Base-by-base conservation (phyloP, 2,888 invertebrate genomes). In the Euproctis similis region DNA sequence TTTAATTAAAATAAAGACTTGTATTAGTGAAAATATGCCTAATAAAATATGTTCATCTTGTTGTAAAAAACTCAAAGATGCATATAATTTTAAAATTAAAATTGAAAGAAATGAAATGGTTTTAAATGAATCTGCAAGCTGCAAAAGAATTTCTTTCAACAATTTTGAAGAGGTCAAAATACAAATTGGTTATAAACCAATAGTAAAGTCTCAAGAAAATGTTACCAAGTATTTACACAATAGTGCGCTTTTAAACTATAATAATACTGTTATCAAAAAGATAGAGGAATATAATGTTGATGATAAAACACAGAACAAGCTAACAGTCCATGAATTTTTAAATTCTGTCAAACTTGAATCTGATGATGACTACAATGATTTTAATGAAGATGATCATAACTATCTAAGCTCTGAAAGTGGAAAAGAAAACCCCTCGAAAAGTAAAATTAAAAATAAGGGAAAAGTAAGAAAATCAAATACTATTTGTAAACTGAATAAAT, bases 1-100 rank as follows among this genome's bases (percentile, higher is more conserved):
- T 23, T 24, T 76, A 13, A 39, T 66, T 5, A 31, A 34, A 28
- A 47, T 44, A 10, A 46, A 73, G 70, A 48, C 70, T 24, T 25
- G 25, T 7, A 42, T 41, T 29, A 30, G 45, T 10, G 46, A 56
- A 38, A 43, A 36, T 27, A 38, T 46, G 7, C 42, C 48, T 16
- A 43, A 60, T 34, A 46, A 56, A 42, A 54, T 74, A 38, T 76
- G 76, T 50, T 47, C 60, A 6, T 40, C 31, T 33, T 87, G 87
- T 46, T 61, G 76, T 30, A 52, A 55, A 42, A 71, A 59, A 50
- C 59, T 70, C 1, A 46, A 18, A 37, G 67, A 64, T 9, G 52
- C 53, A n/a, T 67, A 63, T 49, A 49, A 62, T 6, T 74, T 74
- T 39, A 72, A 64, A 53, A 35, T 48, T 1, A 43, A 59, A 6